Conservation (phyloP, 1,140 invertebrate species). For the Scaptomyza graminum region DNA sequence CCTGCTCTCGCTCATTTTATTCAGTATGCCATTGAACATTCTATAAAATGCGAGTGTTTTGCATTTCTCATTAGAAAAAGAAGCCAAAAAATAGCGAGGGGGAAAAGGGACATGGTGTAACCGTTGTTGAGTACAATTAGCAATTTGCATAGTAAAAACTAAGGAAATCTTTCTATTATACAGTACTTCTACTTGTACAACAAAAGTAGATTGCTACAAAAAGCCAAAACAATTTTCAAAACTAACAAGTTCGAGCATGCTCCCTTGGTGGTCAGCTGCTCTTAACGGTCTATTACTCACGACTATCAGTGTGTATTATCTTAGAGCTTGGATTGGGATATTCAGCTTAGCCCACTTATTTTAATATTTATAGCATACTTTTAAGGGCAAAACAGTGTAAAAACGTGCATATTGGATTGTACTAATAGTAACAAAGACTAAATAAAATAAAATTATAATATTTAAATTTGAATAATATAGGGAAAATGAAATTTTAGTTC, state of each 20-base stretch:
- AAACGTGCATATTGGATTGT: no score
- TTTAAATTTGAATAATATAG: no score
- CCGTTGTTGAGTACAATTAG: slow-evolving; percentile 77
- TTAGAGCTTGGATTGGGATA: neutral
- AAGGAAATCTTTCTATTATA: slow-evolving; percentile 56
- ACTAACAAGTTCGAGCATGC: slow-evolving; percentile 46
- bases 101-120: slow-evolving; percentile 9
- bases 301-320: neutral
- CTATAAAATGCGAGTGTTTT: slow-evolving; percentile 77
- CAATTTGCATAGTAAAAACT: slow-evolving; percentile 80
- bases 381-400: neutral
- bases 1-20: slow-evolving; percentile 30
- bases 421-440: no score
- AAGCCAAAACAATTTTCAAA: slow-evolving; percentile 60
- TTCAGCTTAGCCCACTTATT: neutral
- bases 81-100: no score
- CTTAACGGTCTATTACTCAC: slow-evolving; percentile 1
- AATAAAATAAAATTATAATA: no score
- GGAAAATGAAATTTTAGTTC: no score
- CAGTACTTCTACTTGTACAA: slow-evolving; percentile 1
- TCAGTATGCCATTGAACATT: slow-evolving; percentile 66
- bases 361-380: neutral
- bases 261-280: slow-evolving; percentile 17
- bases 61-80: slow-evolving; percentile 74
- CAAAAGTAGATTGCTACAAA: slow-evolving; percentile 1